Evolutionary conservation across 2,888 invertebrate species (phyloP).

Genomic region (Blera fallax): DNA sequence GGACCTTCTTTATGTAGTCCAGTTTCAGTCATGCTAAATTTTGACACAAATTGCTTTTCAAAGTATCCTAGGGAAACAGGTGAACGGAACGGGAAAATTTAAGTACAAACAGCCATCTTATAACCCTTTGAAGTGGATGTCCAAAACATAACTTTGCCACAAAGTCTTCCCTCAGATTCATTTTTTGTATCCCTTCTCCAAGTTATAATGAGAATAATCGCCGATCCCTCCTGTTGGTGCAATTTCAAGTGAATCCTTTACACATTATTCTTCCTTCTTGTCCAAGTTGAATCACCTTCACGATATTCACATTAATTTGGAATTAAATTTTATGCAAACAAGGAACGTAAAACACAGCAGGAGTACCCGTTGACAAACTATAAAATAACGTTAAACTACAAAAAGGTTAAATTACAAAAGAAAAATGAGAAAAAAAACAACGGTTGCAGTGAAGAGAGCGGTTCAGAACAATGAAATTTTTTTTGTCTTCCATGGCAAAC

Average conservation of each 20-base stretch:
- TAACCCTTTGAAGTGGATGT: background rate
- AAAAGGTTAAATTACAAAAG: conserved; percentile 45
- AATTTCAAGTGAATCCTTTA: conserved; percentile 6
- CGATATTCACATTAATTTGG: background rate
- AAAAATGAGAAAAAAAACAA: background rate
- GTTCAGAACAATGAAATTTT: conserved; percentile 16
- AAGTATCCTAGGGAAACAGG: no score
- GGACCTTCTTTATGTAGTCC: no score
- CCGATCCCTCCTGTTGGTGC: conserved; percentile 4
- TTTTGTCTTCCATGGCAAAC: background rate
- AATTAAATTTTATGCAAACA: conserved; percentile 47
- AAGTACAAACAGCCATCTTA: background rate
- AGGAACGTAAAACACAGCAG: background rate
- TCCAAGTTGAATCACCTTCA: conserved; percentile 15
- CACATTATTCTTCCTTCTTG: background rate
- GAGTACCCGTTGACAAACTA: conserved; percentile 48
- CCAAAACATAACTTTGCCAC: background rate
- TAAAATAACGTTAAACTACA: conserved; percentile 48
- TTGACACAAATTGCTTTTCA: no score
- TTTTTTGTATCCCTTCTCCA: background rate
- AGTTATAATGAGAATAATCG: background rate
- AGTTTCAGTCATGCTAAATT: no score
- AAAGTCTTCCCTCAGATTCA: background rate
- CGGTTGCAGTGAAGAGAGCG: background rate
- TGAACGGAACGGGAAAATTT: no score